Conservation (phyloP, 2,888 invertebrate species). For the Liposcelis brunnea region DNA sequence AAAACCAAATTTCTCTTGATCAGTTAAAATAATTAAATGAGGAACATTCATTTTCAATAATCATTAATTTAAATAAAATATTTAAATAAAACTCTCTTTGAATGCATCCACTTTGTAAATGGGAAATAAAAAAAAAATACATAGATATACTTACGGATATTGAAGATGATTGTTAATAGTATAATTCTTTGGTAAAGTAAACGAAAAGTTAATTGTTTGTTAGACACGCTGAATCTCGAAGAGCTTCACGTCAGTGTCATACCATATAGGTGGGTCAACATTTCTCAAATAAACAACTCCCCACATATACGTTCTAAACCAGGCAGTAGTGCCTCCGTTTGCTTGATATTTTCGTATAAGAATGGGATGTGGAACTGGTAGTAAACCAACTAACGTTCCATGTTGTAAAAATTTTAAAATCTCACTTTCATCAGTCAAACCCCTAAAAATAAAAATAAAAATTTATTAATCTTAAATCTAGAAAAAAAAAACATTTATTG, state of each 20-base stretch:
- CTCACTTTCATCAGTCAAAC: slow-evolving; percentile 97
- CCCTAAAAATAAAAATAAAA: slow-evolving; percentile 37
- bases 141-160: neutral
- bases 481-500: neutral
- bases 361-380: slow-evolving; percentile 98
- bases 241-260: slow-evolving; percentile 95
- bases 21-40: too few relatives aligned
- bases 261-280: slow-evolving; percentile 98
- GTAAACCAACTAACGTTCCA: slow-evolving; percentile 88
- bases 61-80: too few relatives aligned
- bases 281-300: slow-evolving; percentile 97
- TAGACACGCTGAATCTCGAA: slow-evolving; percentile 96
- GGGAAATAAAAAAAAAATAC: too few relatives aligned
- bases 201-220: slow-evolving; percentile 18
- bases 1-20: too few relatives aligned
- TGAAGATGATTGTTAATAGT: neutral
- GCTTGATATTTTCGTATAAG: slow-evolving; percentile 98
- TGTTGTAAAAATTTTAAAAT: slow-evolving; percentile 97
- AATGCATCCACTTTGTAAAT: too few relatives aligned
- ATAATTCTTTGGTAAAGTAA: too few relatives aligned
- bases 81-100: too few relatives aligned
- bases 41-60: too few relatives aligned
- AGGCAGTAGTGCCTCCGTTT: slow-evolving; percentile 94
- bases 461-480: neutral
- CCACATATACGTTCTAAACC: slow-evolving; percentile 99